phyloP scores from a whole-genome alignment of 2,797 vertebrate genomes.

The Pogonophryne albipinna region DNA sequence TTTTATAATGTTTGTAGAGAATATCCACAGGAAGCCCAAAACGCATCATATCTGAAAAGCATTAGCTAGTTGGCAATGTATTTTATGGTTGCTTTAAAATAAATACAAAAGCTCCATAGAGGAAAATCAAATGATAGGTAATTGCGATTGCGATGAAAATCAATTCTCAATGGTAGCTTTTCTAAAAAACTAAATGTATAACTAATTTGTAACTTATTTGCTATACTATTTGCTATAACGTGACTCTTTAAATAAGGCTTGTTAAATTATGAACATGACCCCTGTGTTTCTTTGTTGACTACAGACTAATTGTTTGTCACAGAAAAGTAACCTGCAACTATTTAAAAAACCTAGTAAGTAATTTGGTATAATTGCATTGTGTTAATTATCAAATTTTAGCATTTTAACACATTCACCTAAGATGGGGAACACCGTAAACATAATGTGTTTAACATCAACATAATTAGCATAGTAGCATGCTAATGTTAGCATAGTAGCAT shows the following conservation, averaged over 20 bases:
- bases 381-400: background rate
- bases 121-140: background rate
- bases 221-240: no score
- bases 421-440: background rate
- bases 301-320: background rate
- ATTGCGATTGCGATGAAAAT: background rate
- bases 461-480: background rate
- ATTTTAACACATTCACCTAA: background rate
- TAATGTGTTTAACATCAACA: background rate
- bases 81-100: background rate
- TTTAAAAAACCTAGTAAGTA: background rate
- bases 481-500: background rate
- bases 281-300: background rate
- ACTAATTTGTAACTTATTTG: background rate
- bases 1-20: background rate
- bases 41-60: background rate
- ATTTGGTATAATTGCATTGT: background rate
- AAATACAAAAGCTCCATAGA: background rate
- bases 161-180: background rate
- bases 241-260: no score
- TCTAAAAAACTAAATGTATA: background rate
- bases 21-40: background rate
- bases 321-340: background rate
- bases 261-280: conserved; percentile 7
- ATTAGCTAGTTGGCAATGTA: background rate